Evolutionary conservation across 2,113 vertebrate species (phyloP), one percentile per base, ranked within the genome.

Genomic region (Leptosomus discolor): DNA sequence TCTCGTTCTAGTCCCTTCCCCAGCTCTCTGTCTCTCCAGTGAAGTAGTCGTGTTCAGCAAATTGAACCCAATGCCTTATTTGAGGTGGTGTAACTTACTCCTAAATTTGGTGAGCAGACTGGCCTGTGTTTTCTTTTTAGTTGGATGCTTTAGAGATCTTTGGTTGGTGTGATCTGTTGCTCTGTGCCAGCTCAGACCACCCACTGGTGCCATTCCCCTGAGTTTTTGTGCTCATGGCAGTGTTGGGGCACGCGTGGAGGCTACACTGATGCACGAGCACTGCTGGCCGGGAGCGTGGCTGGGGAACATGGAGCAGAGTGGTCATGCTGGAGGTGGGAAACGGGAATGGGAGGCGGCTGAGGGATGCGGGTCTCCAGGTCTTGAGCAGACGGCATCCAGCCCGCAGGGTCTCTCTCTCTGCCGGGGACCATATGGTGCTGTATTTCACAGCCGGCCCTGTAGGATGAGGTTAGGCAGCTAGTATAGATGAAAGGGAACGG

Each of bases 301-400:
- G 7, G n/a, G n/a, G n/a, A n/a, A 0, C 0, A 2, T 24, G 70
- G 82, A 51, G 70, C 68, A 0, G 11, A 34, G 5, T 1, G 32
- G 24, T 57, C 6, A 6, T 5, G 39, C 0, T 32, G 85, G 86
- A 88, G 79, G 32, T 90, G 90, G 84, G 89, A 61, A 81, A 20
- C 1, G 13, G 53, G 41, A 90, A 74, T 8, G 1, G 67, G 81
- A 89, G 74, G 77, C 20, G 11, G 87, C 53, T 15, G 46, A 90
- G 68, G 60, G 91, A 12, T 58, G 68, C 1, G 1, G 60, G 46
- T 91, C 54, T 70, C 37, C 6, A 2, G 75, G 48, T 73, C 88
- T 8, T 2, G 67, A 94, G 93, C 83, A 93, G 94, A 90, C 57
- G 18, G 79, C 57, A 9, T 60, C 18, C 88, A 84, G 83, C 94